Base-by-base conservation (phyloP, 2,888 invertebrate species). In the Dermolepida albohirtum region DNA sequence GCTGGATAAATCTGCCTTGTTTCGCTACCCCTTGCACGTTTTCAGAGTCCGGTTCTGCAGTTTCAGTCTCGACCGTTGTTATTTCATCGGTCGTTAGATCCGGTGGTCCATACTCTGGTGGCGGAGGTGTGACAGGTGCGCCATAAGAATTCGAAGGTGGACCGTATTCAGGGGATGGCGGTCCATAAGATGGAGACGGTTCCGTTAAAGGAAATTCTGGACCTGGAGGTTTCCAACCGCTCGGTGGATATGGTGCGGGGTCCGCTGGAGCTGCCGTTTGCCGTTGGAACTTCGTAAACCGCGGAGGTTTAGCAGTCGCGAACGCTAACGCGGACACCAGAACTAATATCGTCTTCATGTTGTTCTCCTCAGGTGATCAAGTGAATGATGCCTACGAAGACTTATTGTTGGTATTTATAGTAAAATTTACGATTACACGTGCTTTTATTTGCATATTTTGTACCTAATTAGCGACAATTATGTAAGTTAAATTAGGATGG, bases 161-260 rank as follows among this genome's bases (percentile, higher is more conserved):
- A 16, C 59, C 59, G 11, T 62, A 62, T 29, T 17, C 29, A n/a
- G 11, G 16, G 1, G 59, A 16, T 7, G 59, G 49, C n/a, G 49
- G 49, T 47, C 59, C 59, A 17, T 62, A 62, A 6, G 59, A 62
- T 0, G 59, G 59, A 11, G 29, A 12, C 47, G 59, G 59, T 34
- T 62, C 59, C 4, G 59, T 47, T 1, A 62, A 29, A 16, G 59
- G 59, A 62, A 62, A 62, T 62, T 62, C 59, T 0, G 59, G 47
- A 49, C 59, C 59, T 34, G 59, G 47, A 47, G 59, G 59, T 11
- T 62, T 62, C 59, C 59, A 62, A 34, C 59, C 59, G 59, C 59
- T 62, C 11, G 59, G 47, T 27, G 59, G 59, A 47, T 62, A 62
- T 16, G 49, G 59, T 16, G 59, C 59, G 34, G 59, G 47, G 8